phyloP scores from a whole-genome alignment of 2,113 vertebrate genomes.

The Lamprologus lemairii region DNA sequence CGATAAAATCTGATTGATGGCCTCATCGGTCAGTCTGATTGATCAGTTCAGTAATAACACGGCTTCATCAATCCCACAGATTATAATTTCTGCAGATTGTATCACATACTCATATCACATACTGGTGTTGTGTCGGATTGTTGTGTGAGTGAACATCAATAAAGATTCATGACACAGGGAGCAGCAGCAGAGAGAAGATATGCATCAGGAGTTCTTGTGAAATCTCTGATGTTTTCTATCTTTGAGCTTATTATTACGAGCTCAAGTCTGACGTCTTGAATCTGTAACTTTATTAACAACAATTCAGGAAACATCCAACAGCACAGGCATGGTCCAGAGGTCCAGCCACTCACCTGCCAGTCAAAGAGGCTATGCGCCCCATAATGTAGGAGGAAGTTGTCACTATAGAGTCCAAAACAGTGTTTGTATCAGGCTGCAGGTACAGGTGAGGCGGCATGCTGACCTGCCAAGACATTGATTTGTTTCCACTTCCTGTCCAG shows the following conservation, averaged over 20 bases:
- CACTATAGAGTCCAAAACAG: not conserved
- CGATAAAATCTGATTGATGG: not conserved
- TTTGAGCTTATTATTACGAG: not conserved
- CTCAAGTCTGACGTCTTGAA: not conserved
- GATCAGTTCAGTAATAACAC: not conserved
- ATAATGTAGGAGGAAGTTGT: not conserved
- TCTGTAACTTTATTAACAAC: not conserved
- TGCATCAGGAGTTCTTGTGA: not conserved
- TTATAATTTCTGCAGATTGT: not conserved
- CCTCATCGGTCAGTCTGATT: not conserved
- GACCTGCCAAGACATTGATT: not conserved
- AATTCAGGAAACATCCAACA: not conserved
- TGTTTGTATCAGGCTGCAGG: not conserved
- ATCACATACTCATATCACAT: not conserved
- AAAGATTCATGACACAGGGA: not conserved
- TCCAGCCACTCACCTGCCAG: not conserved
- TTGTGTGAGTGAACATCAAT: not conserved
- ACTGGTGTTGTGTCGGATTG: not conserved
- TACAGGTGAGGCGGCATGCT: not conserved
- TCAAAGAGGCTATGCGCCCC: not conserved
- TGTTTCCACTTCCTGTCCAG: not conserved
- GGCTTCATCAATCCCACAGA: not conserved
- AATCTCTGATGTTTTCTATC: not conserved
- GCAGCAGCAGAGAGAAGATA: not conserved
- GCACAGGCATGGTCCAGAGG: not conserved